Conservation (phyloP, 2,113 vertebrate species). For the Gobius niger region DNA sequence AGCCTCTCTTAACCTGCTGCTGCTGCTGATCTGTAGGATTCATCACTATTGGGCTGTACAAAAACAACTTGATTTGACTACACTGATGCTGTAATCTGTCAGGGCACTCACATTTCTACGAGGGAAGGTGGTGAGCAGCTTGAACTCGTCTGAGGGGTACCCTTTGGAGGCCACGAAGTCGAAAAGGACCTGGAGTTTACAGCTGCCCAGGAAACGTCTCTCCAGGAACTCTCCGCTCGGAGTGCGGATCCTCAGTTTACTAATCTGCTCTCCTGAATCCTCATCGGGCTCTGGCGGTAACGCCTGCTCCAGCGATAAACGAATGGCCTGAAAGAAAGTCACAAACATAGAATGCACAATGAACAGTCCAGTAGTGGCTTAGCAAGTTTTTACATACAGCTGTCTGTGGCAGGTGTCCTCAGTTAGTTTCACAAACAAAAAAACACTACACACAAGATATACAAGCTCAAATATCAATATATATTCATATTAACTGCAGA, state of each 20-base stretch:
- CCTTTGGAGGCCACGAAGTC: slow-evolving; percentile 99
- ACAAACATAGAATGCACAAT: not conserved
- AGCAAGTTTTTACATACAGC: slow-evolving; percentile 42
- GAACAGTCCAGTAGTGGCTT: not conserved
- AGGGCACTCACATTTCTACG: slow-evolving; percentile 90
- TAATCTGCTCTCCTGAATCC: slow-evolving; percentile 88
- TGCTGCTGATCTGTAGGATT: not conserved
- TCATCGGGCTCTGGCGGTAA: slow-evolving; percentile 90
- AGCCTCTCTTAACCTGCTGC: slow-evolving; percentile 32
- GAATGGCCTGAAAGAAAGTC: slow-evolving; percentile 83
- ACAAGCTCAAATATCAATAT: not conserved
- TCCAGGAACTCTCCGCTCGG: slow-evolving; percentile 96
- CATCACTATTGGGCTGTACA: no score
- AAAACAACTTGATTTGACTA: not conserved
- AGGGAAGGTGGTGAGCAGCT: slow-evolving; percentile 98
- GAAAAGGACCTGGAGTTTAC: slow-evolving; percentile 94
- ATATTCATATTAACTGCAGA: not conserved
- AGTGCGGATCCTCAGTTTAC: slow-evolving; percentile 93
- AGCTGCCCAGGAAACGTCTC: slow-evolving; percentile 93
- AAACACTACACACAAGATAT: not conserved
- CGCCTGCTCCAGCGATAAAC: slow-evolving; percentile 93
- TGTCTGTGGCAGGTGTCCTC: slow-evolving; percentile 29
- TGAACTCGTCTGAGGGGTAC: slow-evolving; percentile 94
- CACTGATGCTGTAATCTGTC: not conserved
- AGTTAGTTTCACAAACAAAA: not conserved